A percentile compares a stretch with the other conserved stretches of the same genome.
Evolutionary conservation across 2,113 vertebrate species (phyloP).

Genomic region (Bubo blakistoni): DNA sequence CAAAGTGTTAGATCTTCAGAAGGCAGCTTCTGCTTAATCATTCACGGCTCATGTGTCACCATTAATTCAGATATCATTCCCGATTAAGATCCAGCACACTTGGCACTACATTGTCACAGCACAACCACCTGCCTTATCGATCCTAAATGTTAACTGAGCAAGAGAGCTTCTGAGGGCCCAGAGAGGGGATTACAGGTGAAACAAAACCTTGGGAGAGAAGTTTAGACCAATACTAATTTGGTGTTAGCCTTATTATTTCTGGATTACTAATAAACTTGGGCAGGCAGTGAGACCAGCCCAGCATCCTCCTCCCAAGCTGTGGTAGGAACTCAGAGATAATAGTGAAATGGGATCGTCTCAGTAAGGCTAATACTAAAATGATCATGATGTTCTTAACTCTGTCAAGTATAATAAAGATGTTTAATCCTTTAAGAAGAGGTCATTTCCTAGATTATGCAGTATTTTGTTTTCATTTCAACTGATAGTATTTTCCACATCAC

Average conservation of each 20-base stretch:
- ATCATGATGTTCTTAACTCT: slow-evolving; percentile 5
- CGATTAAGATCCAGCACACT: background rate
- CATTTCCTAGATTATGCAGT: background rate
- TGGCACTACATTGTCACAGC: background rate
- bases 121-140: background rate
- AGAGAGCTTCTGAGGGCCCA: background rate
- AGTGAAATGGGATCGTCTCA: background rate
- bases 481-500: background rate
- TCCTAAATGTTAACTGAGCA: background rate
- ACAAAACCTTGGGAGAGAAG: background rate
- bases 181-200: background rate
- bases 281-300: background rate
- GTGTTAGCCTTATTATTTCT: background rate
- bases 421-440: background rate
- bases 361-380: background rate
- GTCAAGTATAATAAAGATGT: background rate
- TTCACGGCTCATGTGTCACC: background rate
- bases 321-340: background rate
- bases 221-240: background rate
- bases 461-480: background rate
- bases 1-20: background rate
- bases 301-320: background rate
- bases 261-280: background rate
- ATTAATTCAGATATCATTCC: slow-evolving; percentile 6
- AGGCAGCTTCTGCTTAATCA: background rate